Evolutionary conservation across 2,888 invertebrate species (phyloP), one percentile per base, ranked within the genome.

Genomic region (Agriopis marginaria): DNA sequence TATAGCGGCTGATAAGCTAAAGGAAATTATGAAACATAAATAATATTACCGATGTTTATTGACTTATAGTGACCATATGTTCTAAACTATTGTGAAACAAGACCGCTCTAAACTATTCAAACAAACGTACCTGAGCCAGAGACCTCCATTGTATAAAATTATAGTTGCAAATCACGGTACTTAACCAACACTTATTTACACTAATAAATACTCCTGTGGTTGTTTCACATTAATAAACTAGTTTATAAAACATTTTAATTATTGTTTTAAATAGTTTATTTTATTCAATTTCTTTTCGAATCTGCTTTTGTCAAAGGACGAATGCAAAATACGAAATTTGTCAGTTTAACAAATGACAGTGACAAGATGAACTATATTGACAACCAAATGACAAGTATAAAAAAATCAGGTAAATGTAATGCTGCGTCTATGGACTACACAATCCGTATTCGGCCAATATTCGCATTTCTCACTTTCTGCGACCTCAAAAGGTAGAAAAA

Each of bases 61-160:
- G 17, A 51, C 23, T 9, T 17, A 69, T 42, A 69, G 71, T 61
- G 23, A 14, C 42, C 50, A 50, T n/a, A 40, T 45, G 54, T 39
- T 54, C 23, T 66, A 51, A 60, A 66, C 71, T 69, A 74, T 73
- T 73, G 56, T 73, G 67, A 71, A 74, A 74, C 63, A 67, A 47
- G 47, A 17, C 8, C 45, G 60, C 45, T 39, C 11, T 64, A 12
- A 8, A 42, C 1, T 64, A 63, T 59, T 65, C 1, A 60, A 51
- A 51, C 40, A 55, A 45, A 79, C 85, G 78, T 88, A 92, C 92
- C 93, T 79, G 89, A 73, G 71, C 92, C 92, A 79, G 93, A 86
- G 76, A 90, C 81, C 80, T 92, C 93, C 93, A 93, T 92, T 81
- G 77, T 86, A 84, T 66, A 53, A 67, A 71, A 73, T 66, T 67